Evolutionary conservation across 1,140 invertebrate species (phyloP).

Genomic region (Achatina immaculata): DNA sequence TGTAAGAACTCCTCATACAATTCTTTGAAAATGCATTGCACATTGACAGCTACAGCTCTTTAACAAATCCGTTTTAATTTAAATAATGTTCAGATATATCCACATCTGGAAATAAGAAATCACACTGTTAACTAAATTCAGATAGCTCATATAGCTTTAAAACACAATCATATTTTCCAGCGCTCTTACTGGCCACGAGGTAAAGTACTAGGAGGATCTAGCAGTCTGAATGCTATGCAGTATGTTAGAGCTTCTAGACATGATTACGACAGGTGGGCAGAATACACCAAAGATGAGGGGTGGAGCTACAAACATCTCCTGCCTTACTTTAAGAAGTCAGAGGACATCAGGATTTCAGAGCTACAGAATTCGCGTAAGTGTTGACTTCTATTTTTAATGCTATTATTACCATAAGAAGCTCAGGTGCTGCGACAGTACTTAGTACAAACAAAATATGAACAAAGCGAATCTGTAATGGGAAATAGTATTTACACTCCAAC

Average conservation of each 20-base stretch:
- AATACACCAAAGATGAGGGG: slow-evolving; percentile 84
- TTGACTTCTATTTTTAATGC: slow-evolving; percentile 21
- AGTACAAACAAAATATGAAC: not conserved
- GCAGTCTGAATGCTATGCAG: slow-evolving; percentile 36
- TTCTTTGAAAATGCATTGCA: no score
- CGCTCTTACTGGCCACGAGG: slow-evolving; percentile 35
- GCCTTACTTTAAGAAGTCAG: slow-evolving; percentile 91
- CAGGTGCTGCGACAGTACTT: not conserved
- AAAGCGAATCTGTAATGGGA: not conserved
- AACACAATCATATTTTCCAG: slow-evolving; percentile 12
- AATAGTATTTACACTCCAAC: not conserved
- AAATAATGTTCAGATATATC: no score
- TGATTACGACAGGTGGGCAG: slow-evolving; percentile 93
- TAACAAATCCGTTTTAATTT: no score
- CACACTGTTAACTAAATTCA: no score
- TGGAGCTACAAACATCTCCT: slow-evolving; percentile 89
- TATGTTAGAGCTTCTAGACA: slow-evolving; percentile 82
- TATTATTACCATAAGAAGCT: not conserved
- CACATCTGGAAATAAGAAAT: no score
- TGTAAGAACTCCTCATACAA: no score
- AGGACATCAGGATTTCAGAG: slow-evolving; percentile 73
- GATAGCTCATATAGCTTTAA: no score
- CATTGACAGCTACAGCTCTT: no score
- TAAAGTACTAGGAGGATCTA: slow-evolving; percentile 36
- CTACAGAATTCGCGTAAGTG: slow-evolving; percentile 38